Base-by-base conservation (phyloP, 2,888 invertebrate genomes). In the Macaria notata region DNA sequence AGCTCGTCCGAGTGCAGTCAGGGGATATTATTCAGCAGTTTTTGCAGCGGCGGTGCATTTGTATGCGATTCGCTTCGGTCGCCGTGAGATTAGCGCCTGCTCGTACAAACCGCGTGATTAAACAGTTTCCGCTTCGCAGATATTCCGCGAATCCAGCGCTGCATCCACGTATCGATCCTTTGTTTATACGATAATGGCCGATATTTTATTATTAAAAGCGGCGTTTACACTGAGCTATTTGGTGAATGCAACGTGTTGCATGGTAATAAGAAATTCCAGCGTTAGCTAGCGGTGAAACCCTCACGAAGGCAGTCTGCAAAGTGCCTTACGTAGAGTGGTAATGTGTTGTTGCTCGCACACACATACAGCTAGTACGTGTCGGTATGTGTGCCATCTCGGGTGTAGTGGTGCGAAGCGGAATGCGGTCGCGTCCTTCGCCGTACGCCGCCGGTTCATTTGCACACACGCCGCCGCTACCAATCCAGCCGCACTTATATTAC, bases 381-480 rank as follows among this genome's bases (percentile, higher is more conserved):
- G 83, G 84, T 86, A 88, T 88, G 85, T 87, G 81, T 84, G 87
- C 78, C 86, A 83, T 81, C 81, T 81, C 77, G 76, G 66, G 67
- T 83, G 86, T 83, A 75, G 78, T 82, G 75, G 85, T 83, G 83
- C 73, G 80, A 76, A 69, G 74, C 70, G 90, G 90, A 90, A 90
- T 90, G 90, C 89, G 90, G 88, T 82, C 89, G 82, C 88, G 90
- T 90, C 90, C 90, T 90, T 90, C 89, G 86, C 74, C 83, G 83
- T 84, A 84, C 85, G 81, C 75, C 78, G 78, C 75, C 82, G 82
- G 81, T 83, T 86, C 88, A 88, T 88, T 88, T 88, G 88, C 90
- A 88, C 86, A 88, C 83, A 84, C 81, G 75, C 76, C 83, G 81
- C 74, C 78, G 73, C 76, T 73, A 78, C 76, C 81, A 79, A 80